Conservation (phyloP, 2,797 vertebrate genomes). For the Hyperoplus lanceolatus region DNA sequence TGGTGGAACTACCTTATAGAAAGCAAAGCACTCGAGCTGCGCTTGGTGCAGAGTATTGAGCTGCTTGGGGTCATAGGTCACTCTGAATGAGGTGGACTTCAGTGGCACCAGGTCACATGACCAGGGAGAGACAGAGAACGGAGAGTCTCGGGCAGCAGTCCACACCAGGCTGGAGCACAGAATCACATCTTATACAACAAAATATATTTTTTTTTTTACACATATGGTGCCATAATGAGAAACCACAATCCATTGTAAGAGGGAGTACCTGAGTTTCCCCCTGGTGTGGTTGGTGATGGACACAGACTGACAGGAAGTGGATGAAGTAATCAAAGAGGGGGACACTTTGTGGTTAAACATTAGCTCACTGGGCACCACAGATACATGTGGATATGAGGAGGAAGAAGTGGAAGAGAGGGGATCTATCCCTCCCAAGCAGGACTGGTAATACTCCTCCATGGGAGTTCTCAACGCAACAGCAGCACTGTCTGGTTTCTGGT, state of each 20-base stretch:
- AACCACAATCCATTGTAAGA: not conserved
- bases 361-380: constrained; percentile 84
- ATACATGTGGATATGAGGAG: constrained; percentile 80
- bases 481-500: constrained; percentile 54
- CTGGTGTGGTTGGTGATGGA: constrained; percentile 91
- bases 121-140: constrained; percentile 87
- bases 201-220: not conserved
- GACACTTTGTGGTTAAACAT: constrained; percentile 86
- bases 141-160: constrained; percentile 82
- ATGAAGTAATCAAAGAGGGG: constrained; percentile 50
- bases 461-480: constrained; percentile 49
- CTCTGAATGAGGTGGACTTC: constrained; percentile 88
- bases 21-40: constrained; percentile 93
- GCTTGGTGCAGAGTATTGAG: constrained; percentile 85
- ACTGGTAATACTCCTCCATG: constrained; percentile 84
- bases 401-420: constrained; percentile 14
- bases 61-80: constrained; percentile 87
- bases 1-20: constrained; percentile 85
- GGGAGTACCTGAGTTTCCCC: constrained; percentile 84
- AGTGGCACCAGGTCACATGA: constrained; percentile 88
- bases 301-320: constrained; percentile 75
- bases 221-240: not conserved
- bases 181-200: constrained; percentile 8
- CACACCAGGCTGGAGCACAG: constrained; percentile 83
- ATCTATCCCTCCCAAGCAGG: constrained; percentile 53